Evolutionary conservation across 2,113 vertebrate genomes (phyloP), one percentile per base, ranked within the genome.

Genomic region (Microcebus jonahi): DNA sequence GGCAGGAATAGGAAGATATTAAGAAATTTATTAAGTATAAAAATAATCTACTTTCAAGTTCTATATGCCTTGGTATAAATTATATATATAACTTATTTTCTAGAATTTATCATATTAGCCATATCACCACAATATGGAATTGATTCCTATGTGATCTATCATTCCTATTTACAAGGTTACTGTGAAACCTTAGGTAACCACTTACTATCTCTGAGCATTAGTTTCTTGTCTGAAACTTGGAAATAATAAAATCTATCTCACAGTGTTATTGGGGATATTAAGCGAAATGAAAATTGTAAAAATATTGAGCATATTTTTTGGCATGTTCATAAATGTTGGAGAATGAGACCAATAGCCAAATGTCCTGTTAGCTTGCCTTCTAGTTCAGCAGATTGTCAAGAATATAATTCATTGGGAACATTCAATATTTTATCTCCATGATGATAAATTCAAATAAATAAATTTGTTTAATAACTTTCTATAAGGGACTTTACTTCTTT

Each of bases 151-250:
- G 0, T 81, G 15, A 50, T 75, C 39, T 80, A 1, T 39, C 18
- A 11, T 34, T 75, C 23, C 48, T 68, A 6, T 75, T 53, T 59
- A 59, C 3, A 79, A 85, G 18, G 34, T 39, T 31, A 79, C 25
- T 53, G 12, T 59, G 39, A 91, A 94, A 81, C 3, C 25, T 82
- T 27, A 18, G 45, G 55, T 94, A 93, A 76, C 81, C 59, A 27
- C 6, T 42, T 42, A 50, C 79, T 10, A 48, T 71, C n/a, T 75
- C 83, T 85, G 67, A 95, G 13, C 27, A 85, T 25, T 73, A 73
- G 36, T 65, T 94, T 96, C 61, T 17, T 65, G 25, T 73, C 36
- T 88, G 68, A 94, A 95, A 88, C 8, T 84, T 88, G 48, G 9
- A 53, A 70, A 85, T 77, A 70, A 85, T 77, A 48, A 77, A 71